Percentiles rank a stretch among this genome's conserved stretches.
Conservation (phyloP, 2,888 invertebrate genomes). For the Drosophila testacea region DNA sequence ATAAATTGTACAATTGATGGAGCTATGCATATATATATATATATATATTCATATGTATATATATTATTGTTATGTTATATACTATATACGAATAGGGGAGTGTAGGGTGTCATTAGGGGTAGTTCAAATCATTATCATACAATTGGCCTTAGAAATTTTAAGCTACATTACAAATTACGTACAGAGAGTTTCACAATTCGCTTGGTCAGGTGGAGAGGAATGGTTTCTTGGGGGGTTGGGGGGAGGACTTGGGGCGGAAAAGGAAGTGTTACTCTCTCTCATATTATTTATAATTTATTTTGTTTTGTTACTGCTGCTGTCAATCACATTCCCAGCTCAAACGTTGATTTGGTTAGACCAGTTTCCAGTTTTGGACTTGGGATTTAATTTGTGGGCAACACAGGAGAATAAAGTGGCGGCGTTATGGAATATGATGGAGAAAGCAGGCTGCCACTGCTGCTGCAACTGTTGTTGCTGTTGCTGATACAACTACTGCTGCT, state of each 20-base stretch:
- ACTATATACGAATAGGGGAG: neutral
- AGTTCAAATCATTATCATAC: constrained; percentile 47
- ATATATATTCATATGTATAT: too few relatives aligned
- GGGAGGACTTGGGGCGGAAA: too few relatives aligned
- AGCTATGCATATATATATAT: constrained; percentile 15
- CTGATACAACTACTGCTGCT: neutral
- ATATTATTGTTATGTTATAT: constrained; percentile 5
- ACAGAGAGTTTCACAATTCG: constrained; percentile 20
- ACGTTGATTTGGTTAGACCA: constrained; percentile 31
- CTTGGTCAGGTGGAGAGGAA: constrained; percentile 12
- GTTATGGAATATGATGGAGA: constrained; percentile 60
- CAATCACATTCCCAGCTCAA: constrained; percentile 16
- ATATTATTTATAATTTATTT: neutral
- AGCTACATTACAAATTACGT: constrained; percentile 46
- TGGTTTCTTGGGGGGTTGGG: neutral
- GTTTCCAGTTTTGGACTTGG: constrained; percentile 3
- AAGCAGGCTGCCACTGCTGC: constrained; percentile 11
- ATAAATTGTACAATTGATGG: constrained; percentile 41
- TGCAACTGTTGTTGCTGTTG: neutral
- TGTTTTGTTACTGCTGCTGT: constrained; percentile 7
- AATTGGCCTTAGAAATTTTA: constrained; percentile 52
- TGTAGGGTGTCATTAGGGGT: neutral
- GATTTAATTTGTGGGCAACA: constrained; percentile 20
- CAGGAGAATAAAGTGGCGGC: constrained; percentile 60
- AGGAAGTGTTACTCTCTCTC: neutral